Base-by-base conservation (phyloP, 2,797 vertebrate genomes). In the Rhyacichthys aspro region DNA sequence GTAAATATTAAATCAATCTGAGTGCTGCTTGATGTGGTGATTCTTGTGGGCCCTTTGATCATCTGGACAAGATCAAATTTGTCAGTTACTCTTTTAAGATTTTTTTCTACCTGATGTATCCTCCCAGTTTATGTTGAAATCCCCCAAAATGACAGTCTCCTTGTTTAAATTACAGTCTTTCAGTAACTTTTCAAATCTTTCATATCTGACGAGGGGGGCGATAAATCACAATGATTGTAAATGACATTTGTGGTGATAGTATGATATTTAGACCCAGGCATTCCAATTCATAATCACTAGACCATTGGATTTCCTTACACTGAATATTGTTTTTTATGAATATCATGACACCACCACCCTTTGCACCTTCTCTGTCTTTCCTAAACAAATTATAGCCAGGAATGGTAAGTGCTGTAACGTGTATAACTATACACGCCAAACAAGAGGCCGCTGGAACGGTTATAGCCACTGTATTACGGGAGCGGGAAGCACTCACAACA, bases 181-280 rank as follows among this genome's bases (percentile, higher is more conserved):
- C 0, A 46, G 11, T 11, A 46, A 23, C 11, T 46, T 46, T 14
- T 28, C 12, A 28, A 46, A 23, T 23, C 11, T 46, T 3, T 23
- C 44, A 46, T 46, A 46, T 42, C 41, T 42, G 41, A 42, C 1
- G 41, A n/a, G 41, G 41, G 14, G 41, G 41, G 9, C n/a, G 41
- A 42, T 42, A 42, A 15, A 42, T 42, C 41, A 42, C 41, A 42
- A 42, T n/a, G 3, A 42, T 15, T 15, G 9, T 5, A 15, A 42
- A 42, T 42, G 41, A 42, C 41, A 42, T 42, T 42, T 42, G 41
- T 42, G 41, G 41, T 42, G 41, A 42, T n/a, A 42, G n/a, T n/a
- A n/a, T n/a, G 41, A 15, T 42, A n/a, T 42, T 42, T 42, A 42
- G 4, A 4, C 41, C 41, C 14, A 42, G 8, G 41, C 41, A 42